Conservation (phyloP, 2,888 invertebrate genomes). For the Embidobia sp. region DNA sequence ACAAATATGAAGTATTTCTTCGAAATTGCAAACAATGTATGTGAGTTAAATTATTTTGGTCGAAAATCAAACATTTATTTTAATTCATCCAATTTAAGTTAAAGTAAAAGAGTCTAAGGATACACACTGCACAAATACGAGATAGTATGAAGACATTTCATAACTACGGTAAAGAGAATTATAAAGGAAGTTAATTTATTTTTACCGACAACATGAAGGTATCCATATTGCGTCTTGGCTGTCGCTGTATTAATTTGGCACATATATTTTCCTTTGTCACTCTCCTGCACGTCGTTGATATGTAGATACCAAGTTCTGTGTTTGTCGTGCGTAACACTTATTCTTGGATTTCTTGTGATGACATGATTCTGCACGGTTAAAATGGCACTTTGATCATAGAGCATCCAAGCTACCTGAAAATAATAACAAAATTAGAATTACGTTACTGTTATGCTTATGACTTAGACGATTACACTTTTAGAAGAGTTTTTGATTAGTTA, state of each 20-base stretch:
- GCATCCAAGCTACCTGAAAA: slow-evolving; percentile 96
- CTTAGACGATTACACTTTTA: too few species aligned
- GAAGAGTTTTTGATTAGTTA: too few species aligned
- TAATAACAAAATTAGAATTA: slow-evolving; percentile 15
- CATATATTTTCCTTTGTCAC: slow-evolving; percentile 96
- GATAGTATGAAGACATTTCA: too few species aligned
- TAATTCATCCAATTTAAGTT: too few species aligned
- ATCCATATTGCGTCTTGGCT: slow-evolving; percentile 96
- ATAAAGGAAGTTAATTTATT: slow-evolving; percentile 14
- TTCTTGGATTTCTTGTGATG: slow-evolving; percentile 95
- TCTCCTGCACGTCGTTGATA: slow-evolving; percentile 94
- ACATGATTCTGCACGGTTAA: slow-evolving; percentile 96
- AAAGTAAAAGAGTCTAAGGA: too few species aligned
- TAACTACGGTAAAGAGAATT: too few species aligned
- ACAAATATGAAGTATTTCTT: too few species aligned
- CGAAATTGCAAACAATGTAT: too few species aligned
- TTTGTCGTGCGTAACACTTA: slow-evolving; percentile 95
- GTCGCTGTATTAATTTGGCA: slow-evolving; percentile 96
- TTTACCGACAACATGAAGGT: slow-evolving; percentile 95
- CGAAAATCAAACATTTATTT: too few species aligned
- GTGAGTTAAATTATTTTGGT: too few species aligned
- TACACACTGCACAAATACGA: too few species aligned
- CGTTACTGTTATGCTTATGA: neutral
- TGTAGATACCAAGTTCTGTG: slow-evolving; percentile 96
- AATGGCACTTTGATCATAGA: slow-evolving; percentile 96